A percentile compares a stretch with the other conserved stretches of the same genome.
Evolutionary conservation across 2,797 vertebrate species (phyloP).

Genomic region (Chloroceryle inda): DNA sequence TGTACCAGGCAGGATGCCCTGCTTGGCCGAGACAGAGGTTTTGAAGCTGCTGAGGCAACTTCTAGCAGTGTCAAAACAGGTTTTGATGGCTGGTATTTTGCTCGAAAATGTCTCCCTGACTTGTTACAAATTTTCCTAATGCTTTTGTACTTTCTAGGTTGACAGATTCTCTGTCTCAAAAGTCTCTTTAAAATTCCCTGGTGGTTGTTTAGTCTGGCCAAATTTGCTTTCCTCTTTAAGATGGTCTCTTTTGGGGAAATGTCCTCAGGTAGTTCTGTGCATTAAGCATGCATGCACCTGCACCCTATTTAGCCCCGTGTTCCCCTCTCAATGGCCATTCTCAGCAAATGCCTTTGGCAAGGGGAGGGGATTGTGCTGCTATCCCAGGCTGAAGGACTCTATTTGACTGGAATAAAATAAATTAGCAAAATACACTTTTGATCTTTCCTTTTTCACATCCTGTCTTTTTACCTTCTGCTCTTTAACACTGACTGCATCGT

Average conservation of each 20-base stretch:
- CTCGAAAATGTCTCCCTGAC: neutral
- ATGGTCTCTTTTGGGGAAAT: neutral
- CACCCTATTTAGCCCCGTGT: neutral
- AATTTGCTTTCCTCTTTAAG: neutral
- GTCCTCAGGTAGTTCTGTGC: neutral
- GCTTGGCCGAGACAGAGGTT: neutral
- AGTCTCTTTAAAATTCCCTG: neutral
- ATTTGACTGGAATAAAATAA: neutral
- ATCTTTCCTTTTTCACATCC: neutral
- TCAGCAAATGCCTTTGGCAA: neutral
- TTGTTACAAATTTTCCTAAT: neutral
- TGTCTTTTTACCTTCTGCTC: neutral
- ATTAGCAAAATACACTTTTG: neutral
- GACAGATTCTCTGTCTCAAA: neutral
- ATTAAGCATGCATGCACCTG: accelerated
- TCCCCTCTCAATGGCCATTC: neutral
- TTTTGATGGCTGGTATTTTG: neutral
- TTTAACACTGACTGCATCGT: neutral
- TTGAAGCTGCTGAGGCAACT: accelerated
- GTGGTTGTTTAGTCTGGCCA: neutral
- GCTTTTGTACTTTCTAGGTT: neutral
- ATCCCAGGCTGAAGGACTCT: neutral
- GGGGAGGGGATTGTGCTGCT: neutral
- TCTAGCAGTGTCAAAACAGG: neutral
- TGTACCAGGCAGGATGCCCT: neutral